These are phyloP conservation scores for Sinella curviseta DNA, from an alignment of 1,140 invertebrate species.

Conservation along the genomic window DNA sequence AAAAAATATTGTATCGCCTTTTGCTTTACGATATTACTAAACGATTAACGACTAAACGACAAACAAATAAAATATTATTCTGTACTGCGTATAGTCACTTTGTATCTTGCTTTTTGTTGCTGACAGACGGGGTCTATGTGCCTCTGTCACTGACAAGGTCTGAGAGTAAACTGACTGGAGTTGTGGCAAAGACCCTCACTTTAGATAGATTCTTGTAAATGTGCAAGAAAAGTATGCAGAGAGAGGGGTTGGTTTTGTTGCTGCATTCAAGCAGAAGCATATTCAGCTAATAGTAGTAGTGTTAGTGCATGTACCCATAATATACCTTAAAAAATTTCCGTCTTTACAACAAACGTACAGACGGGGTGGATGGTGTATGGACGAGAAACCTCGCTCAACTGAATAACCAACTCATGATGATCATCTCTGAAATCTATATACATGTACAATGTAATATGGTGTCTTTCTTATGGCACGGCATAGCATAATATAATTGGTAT, in stretches of 20 bases:
- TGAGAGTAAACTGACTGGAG: constrained; percentile 21
- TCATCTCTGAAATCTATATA: background rate
- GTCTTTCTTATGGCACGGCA: no score
- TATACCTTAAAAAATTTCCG: background rate
- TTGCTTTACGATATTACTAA: no score
- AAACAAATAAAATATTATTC: no score
- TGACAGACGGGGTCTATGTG: background rate
- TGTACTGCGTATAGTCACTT: no score
- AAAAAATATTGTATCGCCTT: no score
- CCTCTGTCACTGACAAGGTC: background rate
- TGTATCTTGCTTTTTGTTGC: no score
- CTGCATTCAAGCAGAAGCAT: constrained; percentile 5
- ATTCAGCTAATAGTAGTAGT: no score
- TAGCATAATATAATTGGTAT: no score
- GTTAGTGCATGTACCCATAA: no score
- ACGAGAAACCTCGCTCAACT: background rate
- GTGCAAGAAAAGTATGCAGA: background rate
- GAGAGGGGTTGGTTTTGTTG: background rate
- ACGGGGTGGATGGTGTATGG: background rate
- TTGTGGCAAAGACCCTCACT: constrained; percentile 9
- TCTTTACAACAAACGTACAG: background rate
- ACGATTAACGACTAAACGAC: no score
- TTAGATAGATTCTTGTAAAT: background rate
- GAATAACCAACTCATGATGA: background rate
- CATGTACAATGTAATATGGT: background rate